These are phyloP conservation scores for Anguilla pacifica DNA, from an alignment of 2,797 vertebrate species.

Conservation along the genomic window DNA sequence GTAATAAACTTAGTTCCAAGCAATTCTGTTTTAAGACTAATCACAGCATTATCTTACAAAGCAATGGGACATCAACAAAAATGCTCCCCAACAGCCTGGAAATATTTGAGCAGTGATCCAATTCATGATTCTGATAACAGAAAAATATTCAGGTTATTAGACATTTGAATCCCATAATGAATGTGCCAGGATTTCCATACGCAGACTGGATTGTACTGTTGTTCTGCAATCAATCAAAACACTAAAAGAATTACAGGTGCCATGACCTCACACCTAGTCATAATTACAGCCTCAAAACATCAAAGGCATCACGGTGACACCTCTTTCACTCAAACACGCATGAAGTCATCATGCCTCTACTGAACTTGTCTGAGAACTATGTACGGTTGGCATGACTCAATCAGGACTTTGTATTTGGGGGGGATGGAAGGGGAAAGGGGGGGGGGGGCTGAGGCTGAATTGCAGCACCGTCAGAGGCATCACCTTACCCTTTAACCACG, in stretches of 20 bases:
- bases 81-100: not conserved
- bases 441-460: not conserved
- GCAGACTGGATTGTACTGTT: not conserved
- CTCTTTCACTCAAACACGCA: not conserved
- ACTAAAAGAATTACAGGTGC: not conserved
- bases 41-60: not conserved
- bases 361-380: constrained; percentile 4
- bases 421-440: constrained; percentile 23
- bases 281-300: constrained; percentile 9
- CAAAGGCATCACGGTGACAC: not conserved
- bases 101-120: not conserved
- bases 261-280: not conserved
- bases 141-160: not conserved
- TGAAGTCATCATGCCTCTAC: not conserved
- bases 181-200: not conserved
- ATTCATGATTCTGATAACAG: not conserved
- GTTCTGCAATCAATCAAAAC: not conserved
- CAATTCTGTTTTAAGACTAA: not conserved
- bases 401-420: not conserved
- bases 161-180: not conserved
- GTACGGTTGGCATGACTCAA: constrained; percentile 2
- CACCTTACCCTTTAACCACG: not conserved
- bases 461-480: not conserved
- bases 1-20: not conserved
- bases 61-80: not conserved